Evolutionary conservation across 2,113 vertebrate genomes (phyloP).

Genomic region (Paramormyrops kingsleyae): DNA sequence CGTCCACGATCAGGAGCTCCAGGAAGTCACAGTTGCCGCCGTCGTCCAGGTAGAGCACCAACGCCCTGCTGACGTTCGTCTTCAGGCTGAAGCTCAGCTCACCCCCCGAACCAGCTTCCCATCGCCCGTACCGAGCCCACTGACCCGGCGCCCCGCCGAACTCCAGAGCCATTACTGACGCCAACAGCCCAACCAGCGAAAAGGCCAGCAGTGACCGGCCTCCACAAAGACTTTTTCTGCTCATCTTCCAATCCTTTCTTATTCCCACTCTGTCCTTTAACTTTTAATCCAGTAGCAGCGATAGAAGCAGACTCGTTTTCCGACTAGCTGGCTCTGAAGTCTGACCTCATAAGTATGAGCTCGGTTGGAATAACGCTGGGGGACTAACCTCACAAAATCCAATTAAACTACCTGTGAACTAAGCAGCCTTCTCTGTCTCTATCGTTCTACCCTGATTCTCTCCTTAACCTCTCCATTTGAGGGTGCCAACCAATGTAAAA

Average conservation of each 20-base stretch:
- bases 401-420: conserved; percentile 22
- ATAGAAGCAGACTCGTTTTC: conserved; percentile 30
- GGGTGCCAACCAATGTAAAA: conserved; percentile 35
- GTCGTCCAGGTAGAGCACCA: conserved; percentile 87
- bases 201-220: conserved; percentile 35
- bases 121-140: conserved; percentile 85
- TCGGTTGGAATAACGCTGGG: conserved; percentile 21
- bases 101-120: conserved; percentile 72
- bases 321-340: conserved; percentile 30
- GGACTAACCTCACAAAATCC: conserved; percentile 4
- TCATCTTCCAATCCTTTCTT: conserved; percentile 36
- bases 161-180: conserved; percentile 63
- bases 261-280: conserved; percentile 34
- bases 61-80: conserved; percentile 75
- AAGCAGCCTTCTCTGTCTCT: conserved; percentile 41
- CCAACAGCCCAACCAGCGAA: conserved; percentile 48
- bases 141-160: conserved; percentile 84
- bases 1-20: conserved; percentile 77
- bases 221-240: conserved; percentile 45
- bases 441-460: conserved; percentile 52
- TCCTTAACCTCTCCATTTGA: conserved; percentile 51
- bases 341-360: conserved; percentile 34
- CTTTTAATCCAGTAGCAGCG: conserved; percentile 36
- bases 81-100: conserved; percentile 85
- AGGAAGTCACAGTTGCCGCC: conserved; percentile 92